Evolutionary conservation across 2,888 invertebrate genomes (phyloP), one percentile per base, ranked within the genome.

Genomic region (Bellardia bayeri): DNA sequence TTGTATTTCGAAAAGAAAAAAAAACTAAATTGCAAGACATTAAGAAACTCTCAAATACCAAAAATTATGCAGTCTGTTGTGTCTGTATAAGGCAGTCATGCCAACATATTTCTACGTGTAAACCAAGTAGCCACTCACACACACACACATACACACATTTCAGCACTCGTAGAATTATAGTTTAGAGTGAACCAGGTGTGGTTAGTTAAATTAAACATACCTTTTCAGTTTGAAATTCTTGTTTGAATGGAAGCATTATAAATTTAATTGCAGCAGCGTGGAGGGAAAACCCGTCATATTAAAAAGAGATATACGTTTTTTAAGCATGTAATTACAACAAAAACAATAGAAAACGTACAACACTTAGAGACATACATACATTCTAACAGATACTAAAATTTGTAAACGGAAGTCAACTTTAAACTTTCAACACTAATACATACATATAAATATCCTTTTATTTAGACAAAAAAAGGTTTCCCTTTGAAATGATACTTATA

Each of bases 151-250:
- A 7, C 63, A 72, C 42, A 45, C 14, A 66, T 74, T 81, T 64
- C 54, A 81, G 49, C 64, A 66, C 63, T 30, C n/a, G 11, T 7
- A 30, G 58, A 58, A 58, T 30, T 56, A 8, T 45, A 45, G 45
- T 58, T 78, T 75, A 75, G 56, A 23, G 3, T 75, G 14, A 79
- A 72, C 83, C 87, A 87, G 87, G 87, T 87, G 87, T 76, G 86
- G 75, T 76, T 74, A 49, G 49, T 30, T 16, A 56, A 72, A 72
- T 30, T 30, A 63, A 69, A 86, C 74, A 75, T 78, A 81, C 69
- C 40, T 56, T 74, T 81, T 23, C 23, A 16, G 40, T 33, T 75
- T 14, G 58, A 23, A 42, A 33, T 33, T 7, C 51, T n/a, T 11
- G 14, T 40, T 45, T 45, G 23, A 45, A 49, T 45, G 8, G 33